Conservation (phyloP, 2,113 vertebrate species). For the Daphoenositta chrysoptera region DNA sequence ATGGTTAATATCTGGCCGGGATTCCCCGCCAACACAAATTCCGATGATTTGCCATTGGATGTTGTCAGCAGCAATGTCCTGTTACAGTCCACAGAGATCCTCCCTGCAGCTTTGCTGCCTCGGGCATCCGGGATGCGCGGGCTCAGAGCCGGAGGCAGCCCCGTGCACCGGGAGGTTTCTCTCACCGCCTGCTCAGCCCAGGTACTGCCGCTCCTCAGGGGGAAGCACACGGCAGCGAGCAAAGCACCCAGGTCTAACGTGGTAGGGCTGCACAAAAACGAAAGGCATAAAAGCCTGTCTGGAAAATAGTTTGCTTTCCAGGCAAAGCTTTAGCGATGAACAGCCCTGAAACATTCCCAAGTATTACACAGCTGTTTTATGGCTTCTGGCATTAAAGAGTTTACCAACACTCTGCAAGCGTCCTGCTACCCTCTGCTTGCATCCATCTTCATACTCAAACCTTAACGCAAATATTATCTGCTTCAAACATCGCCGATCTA, state of each 20-base stretch:
- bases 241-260: neutral
- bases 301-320: neutral
- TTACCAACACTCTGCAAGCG: neutral
- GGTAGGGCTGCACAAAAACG: neutral
- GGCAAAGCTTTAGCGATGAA: neutral
- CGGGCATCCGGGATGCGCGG: neutral
- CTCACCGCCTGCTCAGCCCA: too few species aligned
- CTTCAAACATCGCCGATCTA: neutral
- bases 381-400: neutral
- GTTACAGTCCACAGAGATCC: conserved; percentile 5
- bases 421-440: neutral
- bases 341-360: neutral
- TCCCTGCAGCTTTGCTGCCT: conserved; percentile 33
- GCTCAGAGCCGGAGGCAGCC: neutral
- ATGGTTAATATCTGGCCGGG: neutral
- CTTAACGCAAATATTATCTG: neutral
- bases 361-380: neutral
- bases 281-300: neutral
- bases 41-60: conserved; percentile 27
- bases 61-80: conserved; percentile 11
- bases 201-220: neutral
- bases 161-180: rapidly evolving
- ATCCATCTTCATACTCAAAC: neutral
- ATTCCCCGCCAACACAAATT: conserved; percentile 41
- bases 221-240: neutral